Evolutionary conservation across 2,888 invertebrate genomes (phyloP), one percentile per base, ranked within the genome.

Genomic region (Cremastinae sp.): DNA sequence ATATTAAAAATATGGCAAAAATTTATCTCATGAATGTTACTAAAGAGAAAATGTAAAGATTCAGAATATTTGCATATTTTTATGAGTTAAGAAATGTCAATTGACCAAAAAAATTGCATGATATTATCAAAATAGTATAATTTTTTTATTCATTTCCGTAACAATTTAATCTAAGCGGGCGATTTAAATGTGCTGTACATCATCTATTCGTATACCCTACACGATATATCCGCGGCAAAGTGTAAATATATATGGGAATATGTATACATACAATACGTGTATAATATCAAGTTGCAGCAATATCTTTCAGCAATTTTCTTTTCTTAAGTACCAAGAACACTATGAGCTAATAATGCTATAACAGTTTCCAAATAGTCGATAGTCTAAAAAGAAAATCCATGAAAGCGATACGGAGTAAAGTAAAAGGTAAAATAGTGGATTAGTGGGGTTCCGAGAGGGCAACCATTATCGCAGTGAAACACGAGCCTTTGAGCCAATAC

Each of bases 51-150:
- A n/a, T n/a, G n/a, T n/a, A n/a, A n/a, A n/a, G n/a, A n/a, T n/a
- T n/a, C n/a, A n/a, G n/a, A n/a, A n/a, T n/a, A n/a, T n/a, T n/a
- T n/a, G n/a, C n/a, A n/a, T n/a, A n/a, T n/a, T n/a, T n/a, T n/a
- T n/a, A n/a, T n/a, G n/a, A n/a, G n/a, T n/a, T n/a, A n/a, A n/a
- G n/a, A n/a, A n/a, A n/a, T n/a, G n/a, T n/a, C n/a, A n/a, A n/a
- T n/a, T n/a, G n/a, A n/a, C n/a, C n/a, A n/a, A n/a, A n/a, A n/a
- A n/a, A n/a, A n/a, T n/a, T n/a, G n/a, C n/a, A n/a, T 18, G 16
- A 54, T 56, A 20, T 68, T 75, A 70, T 65, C 59, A 75, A 75
- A 75, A 75, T 70, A 75, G 59, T 75, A 65, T 70, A 75, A 65
- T 59, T 64, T 53, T n/a, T 64, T 75, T 64, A 75, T 62, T 73